Evolutionary conservation across 2,113 vertebrate species (phyloP).

Genomic region (Lathamus discolor): DNA sequence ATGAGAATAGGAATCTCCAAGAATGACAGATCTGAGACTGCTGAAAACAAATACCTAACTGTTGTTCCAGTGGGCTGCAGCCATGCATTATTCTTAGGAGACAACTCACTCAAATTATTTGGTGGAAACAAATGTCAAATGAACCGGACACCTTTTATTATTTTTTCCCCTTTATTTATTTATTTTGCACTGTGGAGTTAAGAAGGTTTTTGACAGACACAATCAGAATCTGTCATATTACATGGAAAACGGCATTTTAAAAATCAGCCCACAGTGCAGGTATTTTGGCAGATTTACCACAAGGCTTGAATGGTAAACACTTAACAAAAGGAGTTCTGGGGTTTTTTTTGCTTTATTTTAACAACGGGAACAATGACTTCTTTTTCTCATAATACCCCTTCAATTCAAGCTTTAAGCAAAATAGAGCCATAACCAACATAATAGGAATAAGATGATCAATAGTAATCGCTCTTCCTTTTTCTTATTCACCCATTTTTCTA

Average conservation of each 20-base stretch:
- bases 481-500: background rate
- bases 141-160: constrained; percentile 1
- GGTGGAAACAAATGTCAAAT: constrained; percentile 25
- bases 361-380: background rate
- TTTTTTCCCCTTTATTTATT: constrained; percentile 12
- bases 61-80: background rate
- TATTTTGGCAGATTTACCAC: constrained; percentile 57
- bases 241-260: constrained; percentile 24
- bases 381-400: background rate
- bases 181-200: constrained; percentile 33
- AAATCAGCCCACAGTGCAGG: constrained; percentile 38
- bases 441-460: constrained; percentile 35
- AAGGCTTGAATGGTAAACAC: constrained; percentile 28
- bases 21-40: background rate
- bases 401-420: constrained; percentile 9
- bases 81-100: constrained; percentile 22
- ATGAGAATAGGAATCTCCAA: background rate
- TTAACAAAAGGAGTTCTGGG: background rate
- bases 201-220: constrained; percentile 50
- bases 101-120: constrained; percentile 18
- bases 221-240: constrained; percentile 49
- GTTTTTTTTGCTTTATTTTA: constrained; percentile 5
- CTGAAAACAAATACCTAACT: background rate
- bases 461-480: background rate
- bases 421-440: background rate